A percentile compares a stretch with the other conserved stretches of the same genome.
These are phyloP conservation scores for Parus major DNA, from an alignment of 2,113 vertebrate genomes.

Conservation along the genomic window DNA sequence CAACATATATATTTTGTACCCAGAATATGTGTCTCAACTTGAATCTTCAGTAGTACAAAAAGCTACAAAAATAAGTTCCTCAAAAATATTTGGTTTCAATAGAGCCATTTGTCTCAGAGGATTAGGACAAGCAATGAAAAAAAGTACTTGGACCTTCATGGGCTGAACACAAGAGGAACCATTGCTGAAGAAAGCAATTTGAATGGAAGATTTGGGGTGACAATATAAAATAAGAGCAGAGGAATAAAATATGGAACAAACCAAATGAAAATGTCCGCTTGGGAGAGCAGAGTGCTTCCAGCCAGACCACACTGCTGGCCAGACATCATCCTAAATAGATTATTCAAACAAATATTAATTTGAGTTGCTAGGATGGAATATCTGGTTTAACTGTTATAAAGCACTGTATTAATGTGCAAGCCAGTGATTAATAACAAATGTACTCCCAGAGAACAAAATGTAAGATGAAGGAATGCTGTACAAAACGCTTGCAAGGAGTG, in stretches of 20 bases:
- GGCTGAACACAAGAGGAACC: not conserved
- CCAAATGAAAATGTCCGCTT: slow-evolving; percentile 34
- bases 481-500: not conserved
- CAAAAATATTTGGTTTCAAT: not conserved
- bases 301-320: slow-evolving; percentile 69
- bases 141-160: not conserved
- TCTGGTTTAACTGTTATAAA: slow-evolving; percentile 67
- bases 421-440: slow-evolving; percentile 70
- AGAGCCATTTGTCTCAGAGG: not conserved
- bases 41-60: not conserved
- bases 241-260: slow-evolving; percentile 53
- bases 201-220: slow-evolving; percentile 5
- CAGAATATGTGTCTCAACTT: not conserved
- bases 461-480: slow-evolving; percentile 25
- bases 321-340: slow-evolving; percentile 68
- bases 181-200: not conserved
- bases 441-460: slow-evolving; percentile 51
- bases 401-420: slow-evolving; percentile 37
- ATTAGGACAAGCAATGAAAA: not conserved
- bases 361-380: slow-evolving; percentile 72
- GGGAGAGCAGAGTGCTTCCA: slow-evolving; percentile 45
- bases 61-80: not conserved
- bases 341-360: slow-evolving; percentile 75
- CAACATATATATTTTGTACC: not conserved
- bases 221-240: not conserved